Base-by-base conservation (phyloP, 64 coral and sea anemone genomes). In the Actinia equina region DNA sequence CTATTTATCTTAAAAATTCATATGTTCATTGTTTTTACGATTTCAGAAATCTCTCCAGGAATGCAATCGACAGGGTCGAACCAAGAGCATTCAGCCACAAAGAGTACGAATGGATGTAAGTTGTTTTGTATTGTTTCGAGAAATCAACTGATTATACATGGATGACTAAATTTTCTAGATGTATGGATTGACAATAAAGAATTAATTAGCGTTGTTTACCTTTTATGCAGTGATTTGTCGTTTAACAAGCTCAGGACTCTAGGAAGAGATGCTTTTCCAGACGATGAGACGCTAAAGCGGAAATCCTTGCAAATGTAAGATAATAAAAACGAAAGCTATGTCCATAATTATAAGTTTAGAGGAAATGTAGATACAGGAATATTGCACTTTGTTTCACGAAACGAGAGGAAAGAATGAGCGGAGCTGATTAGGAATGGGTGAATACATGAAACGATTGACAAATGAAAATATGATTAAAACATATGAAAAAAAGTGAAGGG, bases 91-190 rank as follows among this genome's bases (percentile, higher is more conserved):
- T 84, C 46, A 52, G 17, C 14, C 46, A 59, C 49, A 53, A 25
- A 42, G 6, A 19, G n/a, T 59, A 56, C n/a, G 56, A 84, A 58
- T 84, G 82, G 82, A 84, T 84, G 82, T 84, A 84, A 84, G 82
- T 84, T 20, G 2, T 10, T 23, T 65, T 20, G 4, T n/a, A 22
- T 65, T 23, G 7, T 37, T 37, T 37, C 30, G 30, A 49, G 46
- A 49, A 49, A 8, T 49, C 46, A 49, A 49, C 30, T 37, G 7
- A 49, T 49, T 49, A 49, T 49, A 49, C 7, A 49, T 49, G 46
- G 46, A 49, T 49, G 46, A 8, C 4, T 49, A 8, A 49, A 49
- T 60, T 60, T 60, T 16, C 16, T 15, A 14, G 2, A 17, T 60
- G 15, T 18, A 4, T 60, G 0, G 58, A 18, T 3, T 15, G 12